These are phyloP conservation scores for Bombus waltoni DNA, from an alignment of 1,140 invertebrate genomes.

Conservation along the genomic window DNA sequence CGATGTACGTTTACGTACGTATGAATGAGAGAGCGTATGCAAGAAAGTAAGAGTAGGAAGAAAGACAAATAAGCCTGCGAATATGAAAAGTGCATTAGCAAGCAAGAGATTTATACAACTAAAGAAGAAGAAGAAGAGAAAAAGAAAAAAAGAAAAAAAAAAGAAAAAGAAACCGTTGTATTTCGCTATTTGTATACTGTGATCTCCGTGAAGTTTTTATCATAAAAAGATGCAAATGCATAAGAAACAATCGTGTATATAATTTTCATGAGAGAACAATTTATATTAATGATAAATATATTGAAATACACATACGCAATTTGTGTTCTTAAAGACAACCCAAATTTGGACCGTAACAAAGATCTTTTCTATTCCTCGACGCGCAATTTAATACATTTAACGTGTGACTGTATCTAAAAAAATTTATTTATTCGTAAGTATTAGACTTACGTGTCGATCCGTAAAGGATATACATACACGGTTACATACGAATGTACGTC, in stretches of 20 bases:
- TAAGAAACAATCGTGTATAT: constrained; percentile 58
- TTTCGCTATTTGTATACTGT: constrained; percentile 83
- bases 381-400: background rate
- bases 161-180: constrained; percentile 70
- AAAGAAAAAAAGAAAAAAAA: constrained; percentile 71
- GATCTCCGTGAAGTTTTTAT: constrained; percentile 75
- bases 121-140: constrained; percentile 50
- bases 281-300: constrained; percentile 60
- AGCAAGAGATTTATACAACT: constrained; percentile 37
- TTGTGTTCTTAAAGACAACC: constrained; percentile 25
- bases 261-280: constrained; percentile 62
- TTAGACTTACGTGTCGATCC: background rate
- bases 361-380: background rate
- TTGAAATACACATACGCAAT: constrained; percentile 62
- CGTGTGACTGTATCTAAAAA: background rate
- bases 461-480: background rate
- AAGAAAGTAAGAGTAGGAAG: background rate
- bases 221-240: constrained; percentile 30
- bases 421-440: background rate
- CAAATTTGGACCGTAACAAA: constrained; percentile 1
- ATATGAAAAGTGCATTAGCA: constrained; percentile 34
- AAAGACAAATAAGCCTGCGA: background rate
- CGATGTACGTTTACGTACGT: constrained; percentile 38
- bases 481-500: background rate
- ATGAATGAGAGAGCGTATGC: background rate